Percentiles rank a stretch among this genome's conserved stretches.
Evolutionary conservation across 1,140 invertebrate genomes (phyloP).

Genomic region (Trichomalopsis sarcophagae): DNA sequence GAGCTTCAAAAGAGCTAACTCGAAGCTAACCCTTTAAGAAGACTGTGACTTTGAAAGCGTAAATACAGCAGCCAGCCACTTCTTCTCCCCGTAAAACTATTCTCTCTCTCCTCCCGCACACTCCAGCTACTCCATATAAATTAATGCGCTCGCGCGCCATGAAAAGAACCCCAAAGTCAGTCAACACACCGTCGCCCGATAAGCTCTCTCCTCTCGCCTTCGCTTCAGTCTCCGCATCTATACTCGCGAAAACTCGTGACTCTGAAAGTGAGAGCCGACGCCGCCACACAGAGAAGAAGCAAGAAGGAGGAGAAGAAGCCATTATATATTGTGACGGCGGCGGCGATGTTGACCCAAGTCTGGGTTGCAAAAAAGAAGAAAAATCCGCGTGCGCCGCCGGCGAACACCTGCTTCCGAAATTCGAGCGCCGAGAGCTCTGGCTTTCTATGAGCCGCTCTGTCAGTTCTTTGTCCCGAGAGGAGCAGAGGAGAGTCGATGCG

Average conservation of each 20-base stretch:
- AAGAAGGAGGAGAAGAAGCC: conserved; percentile 40
- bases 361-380: conserved; percentile 38
- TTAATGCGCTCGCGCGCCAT: background rate
- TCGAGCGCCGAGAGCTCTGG: conserved; percentile 55
- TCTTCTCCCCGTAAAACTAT: background rate
- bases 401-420: conserved; percentile 70
- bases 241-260: conserved; percentile 4
- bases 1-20: no score
- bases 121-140: background rate
- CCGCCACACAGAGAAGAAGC: no score
- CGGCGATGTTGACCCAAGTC: conserved; percentile 29
- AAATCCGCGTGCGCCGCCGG: conserved; percentile 55
- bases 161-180: background rate
- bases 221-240: no score
- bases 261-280: conserved; percentile 28
- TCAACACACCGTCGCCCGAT: background rate
- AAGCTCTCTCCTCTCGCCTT: background rate
- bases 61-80: background rate
- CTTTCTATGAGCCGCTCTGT: conserved; percentile 52
- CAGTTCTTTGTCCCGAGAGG: background rate
- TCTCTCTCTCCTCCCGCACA: background rate
- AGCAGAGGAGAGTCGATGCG: background rate
- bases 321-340: conserved; percentile 49
- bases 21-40: background rate
- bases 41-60: background rate